Base-by-base conservation (phyloP, 2,888 invertebrate genomes). In the Cheilosia soror region DNA sequence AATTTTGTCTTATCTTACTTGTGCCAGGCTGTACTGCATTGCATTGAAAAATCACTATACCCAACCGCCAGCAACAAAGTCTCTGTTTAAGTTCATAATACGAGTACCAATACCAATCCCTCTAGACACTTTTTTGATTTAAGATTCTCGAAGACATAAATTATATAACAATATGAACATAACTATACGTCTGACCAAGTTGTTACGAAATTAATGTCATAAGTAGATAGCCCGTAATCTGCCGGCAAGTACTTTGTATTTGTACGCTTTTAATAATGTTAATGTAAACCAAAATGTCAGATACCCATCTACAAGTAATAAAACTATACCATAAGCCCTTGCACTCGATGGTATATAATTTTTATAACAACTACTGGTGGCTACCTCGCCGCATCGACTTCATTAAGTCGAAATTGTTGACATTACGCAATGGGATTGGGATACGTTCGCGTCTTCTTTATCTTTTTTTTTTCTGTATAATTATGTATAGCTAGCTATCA, bases 311-410 rank as follows among this genome's bases (percentile, higher is more conserved):
- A 20, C 15, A 47, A 20, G 47, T 33, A 55, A 55, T 33, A 31
- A 33, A 31, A 51, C 25, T 4, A n/a, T n/a, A 11, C 15, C 53
- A 53, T n/a, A 53, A 65, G 49, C 65, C 75, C 75, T 76, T 76
- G 13, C 6, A 49, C 42, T 58, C 47, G 66, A 76, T 58, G 75
- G 33, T 13, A 57, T 51, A 20, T 20, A 20, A 20, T 68, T 51
- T 51, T 27, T 5, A 57, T 68, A 73, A 63, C 69, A 51, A 81
- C 55, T 5, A n/a, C 15, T 51, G 31, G 40, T 75, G 57, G 49
- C 49, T 27, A 57, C 63, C 44, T 42, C 55, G 57, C 40, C 51
- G 20, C 20, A 69, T 47, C 20, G 57, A n/a, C 29, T 47, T 57
- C 57, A 51, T 49, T 69, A 63, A 78, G 29, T 57, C 27, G 3